Base-by-base conservation (phyloP, 1,140 invertebrate species). In the Dendroctonus valens region DNA sequence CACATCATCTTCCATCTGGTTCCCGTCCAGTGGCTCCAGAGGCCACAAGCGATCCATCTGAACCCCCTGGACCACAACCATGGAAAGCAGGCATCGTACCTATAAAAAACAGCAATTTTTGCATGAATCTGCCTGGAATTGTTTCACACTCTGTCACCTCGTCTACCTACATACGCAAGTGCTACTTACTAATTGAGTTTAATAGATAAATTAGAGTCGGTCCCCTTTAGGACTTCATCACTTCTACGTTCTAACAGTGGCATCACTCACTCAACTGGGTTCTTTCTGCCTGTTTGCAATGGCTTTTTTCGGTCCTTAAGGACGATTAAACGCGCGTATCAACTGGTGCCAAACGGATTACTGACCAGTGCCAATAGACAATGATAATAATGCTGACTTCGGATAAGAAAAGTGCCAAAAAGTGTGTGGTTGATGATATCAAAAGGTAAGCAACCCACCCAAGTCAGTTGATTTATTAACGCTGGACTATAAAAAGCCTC, bases 131-230 rank as follows among this genome's bases (percentile, higher is more conserved):
- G 12, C 44, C 12, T 9, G 44, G 9, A 46, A 14, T 12, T 46
- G 12, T 12, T 46, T 46, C 12, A 4, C 44, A 46, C 12, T 9
- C 9, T 46, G 44, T 12, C 44, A 46, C 9, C 26, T 37, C 42
- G 48, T 60, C 51, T 55, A 58, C 54, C 63, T 65, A 65, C 63
- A 15, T 65, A 44, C 38, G 48, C 41, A 68, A 12, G 15, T 65
- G 37, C 5, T 44, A 54, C 53, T 41, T 26, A 61, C 71, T 74
- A 75, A 75, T 75, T 71, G 73, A 72, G 52, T 72, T 74, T 75
- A 75, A 75, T 75, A 73, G 72, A 74, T 75, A 75, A 75, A 75
- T 75, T 75, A 73, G 72, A 72, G 60, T 70, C 68, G 59, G 42
- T 9, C 40, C 40, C 42, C 38, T 48, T 52, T 5, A 14, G 12